phyloP scores from a whole-genome alignment of 2,888 invertebrate species.

The Ametastegia equiseti region DNA sequence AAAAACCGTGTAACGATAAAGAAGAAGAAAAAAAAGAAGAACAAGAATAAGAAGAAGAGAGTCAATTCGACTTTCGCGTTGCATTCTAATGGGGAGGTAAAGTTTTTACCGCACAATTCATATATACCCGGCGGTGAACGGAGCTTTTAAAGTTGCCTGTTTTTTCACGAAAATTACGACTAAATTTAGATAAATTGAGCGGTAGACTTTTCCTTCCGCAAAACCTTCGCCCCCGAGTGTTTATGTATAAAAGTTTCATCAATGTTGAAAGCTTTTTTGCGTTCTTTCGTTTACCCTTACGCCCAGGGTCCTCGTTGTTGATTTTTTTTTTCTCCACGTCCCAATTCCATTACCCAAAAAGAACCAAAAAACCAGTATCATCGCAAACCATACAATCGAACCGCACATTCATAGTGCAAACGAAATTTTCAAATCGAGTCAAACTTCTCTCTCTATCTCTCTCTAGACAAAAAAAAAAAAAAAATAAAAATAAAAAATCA shows the following conservation, averaged over 20 bases:
- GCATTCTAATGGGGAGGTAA: conserved; percentile 27
- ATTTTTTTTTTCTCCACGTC: conserved; percentile 9
- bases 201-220: conserved; percentile 1
- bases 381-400: background rate
- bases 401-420: background rate
- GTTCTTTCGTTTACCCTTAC: conserved; percentile 38
- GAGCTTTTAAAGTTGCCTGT: conserved; percentile 47
- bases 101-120: conserved; percentile 15
- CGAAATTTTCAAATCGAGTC: too few relatives aligned
- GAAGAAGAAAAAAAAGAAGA: too few relatives aligned
- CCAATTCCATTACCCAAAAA: conserved; percentile 38
- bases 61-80: conserved; percentile 35
- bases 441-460: too few relatives aligned
- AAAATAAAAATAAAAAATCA: too few relatives aligned
- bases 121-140: conserved; percentile 48
- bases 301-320: background rate
- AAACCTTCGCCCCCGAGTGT: conserved; percentile 31
- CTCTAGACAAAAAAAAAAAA: too few relatives aligned
- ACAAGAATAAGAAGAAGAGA: background rate
- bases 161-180: conserved; percentile 41
- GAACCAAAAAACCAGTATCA: conserved; percentile 14
- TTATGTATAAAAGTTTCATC: conserved; percentile 47
- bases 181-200: conserved; percentile 45
- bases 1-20: too few relatives aligned
- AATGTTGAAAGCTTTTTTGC: conserved; percentile 48